Base-by-base conservation (phyloP, 1,140 invertebrate genomes). In the Stegodyphus dumicola region DNA sequence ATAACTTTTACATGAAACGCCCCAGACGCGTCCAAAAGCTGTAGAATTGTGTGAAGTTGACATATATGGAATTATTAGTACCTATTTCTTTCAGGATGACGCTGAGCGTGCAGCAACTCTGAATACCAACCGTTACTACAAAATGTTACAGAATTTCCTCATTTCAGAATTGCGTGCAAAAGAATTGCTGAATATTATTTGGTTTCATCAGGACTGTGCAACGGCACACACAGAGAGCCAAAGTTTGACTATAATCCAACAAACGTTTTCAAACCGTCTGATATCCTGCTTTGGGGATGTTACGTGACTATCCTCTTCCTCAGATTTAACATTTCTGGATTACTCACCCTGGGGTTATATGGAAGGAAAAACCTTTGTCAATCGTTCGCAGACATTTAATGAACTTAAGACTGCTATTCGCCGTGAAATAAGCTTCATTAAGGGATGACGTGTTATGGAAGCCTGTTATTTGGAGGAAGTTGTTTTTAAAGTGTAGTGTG, bases 101-200 rank as follows among this genome's bases (percentile, higher is more conserved):
- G 9, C 56, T 5, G 15, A 60, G 15, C 1, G 9, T 60, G 56
- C 15, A 56, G 54, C 54, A 70, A 48, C 67, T 70, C 0, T 33
- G 33, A 70, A 33, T 70, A 18, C 17, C 17, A 70, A 70, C 6
- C 33, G 48, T 13, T 70, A 33, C 67, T 48, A 11, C 48, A 48
- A 70, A 7, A 70, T 70, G 48, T 70, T 49, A 33, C 67, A 70
- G 48, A 70, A 70, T 70, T 70, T 70, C 17, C 67, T 70, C 7
- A 70, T 33, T 10, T 1, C 67, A 33, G 33, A 70, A 70, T 70
- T 70, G 67, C 67, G 7, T 4, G 17, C 6, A 70, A 48, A 18
- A 66, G 0, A 18, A 0, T 33, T 70, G 67, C 11, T 48, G 17
- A 33, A 70, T 60, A 60, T 60, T 5, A 15, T 60, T 60, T 60